Percentiles rank a stretch among this genome's conserved stretches.
Evolutionary conservation across 2,113 vertebrate genomes (phyloP).

Genomic region (Sorex fumeus): DNA sequence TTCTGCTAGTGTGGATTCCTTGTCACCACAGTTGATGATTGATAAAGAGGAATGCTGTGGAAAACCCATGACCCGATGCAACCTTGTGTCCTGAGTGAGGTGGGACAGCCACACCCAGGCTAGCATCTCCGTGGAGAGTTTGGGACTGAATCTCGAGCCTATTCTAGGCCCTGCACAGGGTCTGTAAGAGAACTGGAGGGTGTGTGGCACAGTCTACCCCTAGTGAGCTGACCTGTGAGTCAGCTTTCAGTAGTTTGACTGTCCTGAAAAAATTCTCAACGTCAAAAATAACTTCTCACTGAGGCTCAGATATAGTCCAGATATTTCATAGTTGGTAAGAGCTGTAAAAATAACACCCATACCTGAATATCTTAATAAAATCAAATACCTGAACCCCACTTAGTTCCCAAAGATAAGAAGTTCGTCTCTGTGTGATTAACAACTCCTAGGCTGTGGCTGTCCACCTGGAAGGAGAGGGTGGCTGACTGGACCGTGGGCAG

Average conservation of each 20-base stretch:
- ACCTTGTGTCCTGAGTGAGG: too few species aligned
- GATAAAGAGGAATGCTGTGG: background rate
- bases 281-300: background rate
- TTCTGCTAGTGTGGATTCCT: background rate
- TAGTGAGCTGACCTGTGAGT: fast-evolving
- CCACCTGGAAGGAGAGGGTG: background rate
- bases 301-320: background rate
- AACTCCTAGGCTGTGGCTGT: background rate
- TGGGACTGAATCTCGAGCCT: background rate
- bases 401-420: background rate
- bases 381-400: background rate
- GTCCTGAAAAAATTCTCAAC: background rate
- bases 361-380: background rate
- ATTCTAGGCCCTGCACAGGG: background rate
- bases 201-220: background rate
- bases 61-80: too few species aligned
- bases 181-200: too few species aligned
- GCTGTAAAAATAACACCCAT: background rate
- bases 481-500: background rate
- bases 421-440: too few species aligned
- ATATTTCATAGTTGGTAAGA: background rate
- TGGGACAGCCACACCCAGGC: too few species aligned
- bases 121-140: background rate
- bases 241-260: background rate
- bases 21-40: background rate